Evolutionary conservation across 2,113 vertebrate species (phyloP).

Genomic region (Gavia stellata): DNA sequence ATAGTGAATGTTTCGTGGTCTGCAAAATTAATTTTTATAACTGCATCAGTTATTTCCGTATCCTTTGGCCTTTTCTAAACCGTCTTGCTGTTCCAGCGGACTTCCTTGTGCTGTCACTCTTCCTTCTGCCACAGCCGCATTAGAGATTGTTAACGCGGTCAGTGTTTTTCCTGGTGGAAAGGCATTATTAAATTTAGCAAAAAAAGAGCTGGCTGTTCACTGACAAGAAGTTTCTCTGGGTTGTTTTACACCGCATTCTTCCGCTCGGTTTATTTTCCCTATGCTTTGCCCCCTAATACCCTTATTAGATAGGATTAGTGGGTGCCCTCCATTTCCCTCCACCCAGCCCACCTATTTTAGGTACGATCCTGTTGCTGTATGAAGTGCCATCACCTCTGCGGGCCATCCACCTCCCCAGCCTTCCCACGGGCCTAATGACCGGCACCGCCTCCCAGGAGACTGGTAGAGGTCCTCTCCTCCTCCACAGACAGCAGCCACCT

Average conservation of each 20-base stretch:
- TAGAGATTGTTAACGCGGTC: background rate
- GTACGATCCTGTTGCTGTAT: background rate
- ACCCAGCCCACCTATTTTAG: background rate
- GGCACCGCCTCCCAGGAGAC: background rate
- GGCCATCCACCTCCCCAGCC: background rate
- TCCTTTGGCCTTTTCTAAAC: background rate
- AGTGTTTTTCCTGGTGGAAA: background rate
- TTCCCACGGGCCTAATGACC: fast-evolving
- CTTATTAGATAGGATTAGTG: background rate
- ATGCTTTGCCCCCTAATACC: background rate
- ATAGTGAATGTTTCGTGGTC: background rate
- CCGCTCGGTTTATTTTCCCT: background rate
- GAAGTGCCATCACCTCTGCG: background rate
- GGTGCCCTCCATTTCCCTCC: background rate
- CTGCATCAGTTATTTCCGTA: background rate
- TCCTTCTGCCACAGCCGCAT: background rate
- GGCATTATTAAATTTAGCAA: background rate
- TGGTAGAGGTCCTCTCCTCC: background rate
- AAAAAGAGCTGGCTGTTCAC: background rate
- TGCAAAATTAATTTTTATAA: background rate
- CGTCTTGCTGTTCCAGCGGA: background rate
- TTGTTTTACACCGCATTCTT: background rate
- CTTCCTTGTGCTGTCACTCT: background rate
- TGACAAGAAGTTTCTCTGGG: background rate
- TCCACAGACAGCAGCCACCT: background rate